Percentiles rank a stretch among this genome's conserved stretches.
Evolutionary conservation across 2,797 vertebrate species (phyloP).

Genomic region (Spinibarbus caldwelli): DNA sequence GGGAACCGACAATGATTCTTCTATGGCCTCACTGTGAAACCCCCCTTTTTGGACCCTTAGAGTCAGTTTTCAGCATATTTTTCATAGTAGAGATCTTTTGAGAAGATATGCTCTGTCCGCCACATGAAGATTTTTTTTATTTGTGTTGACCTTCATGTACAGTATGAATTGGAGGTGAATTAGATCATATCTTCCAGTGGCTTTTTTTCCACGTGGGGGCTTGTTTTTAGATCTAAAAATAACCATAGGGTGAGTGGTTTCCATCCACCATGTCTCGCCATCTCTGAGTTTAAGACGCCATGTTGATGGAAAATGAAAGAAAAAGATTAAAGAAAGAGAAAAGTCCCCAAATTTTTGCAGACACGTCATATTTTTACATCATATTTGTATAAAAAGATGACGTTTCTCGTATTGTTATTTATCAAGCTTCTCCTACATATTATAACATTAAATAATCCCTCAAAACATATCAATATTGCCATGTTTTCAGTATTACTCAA

Average conservation of each 20-base stretch:
- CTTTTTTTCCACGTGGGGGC: constrained; percentile 60
- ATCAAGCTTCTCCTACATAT: not conserved
- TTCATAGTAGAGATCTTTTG: not conserved
- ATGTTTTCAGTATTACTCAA: constrained; percentile 47
- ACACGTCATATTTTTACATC: not conserved
- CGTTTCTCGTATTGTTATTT: not conserved
- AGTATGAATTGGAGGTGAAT: constrained; percentile 43
- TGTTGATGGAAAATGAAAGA: constrained; percentile 42
- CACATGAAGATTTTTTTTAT: not conserved
- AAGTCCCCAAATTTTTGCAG: not conserved
- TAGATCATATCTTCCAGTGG: constrained; percentile 52
- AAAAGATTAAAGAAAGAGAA: not conserved
- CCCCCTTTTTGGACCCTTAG: not conserved
- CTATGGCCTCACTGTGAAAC: not conserved
- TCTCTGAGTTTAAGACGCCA: not conserved
- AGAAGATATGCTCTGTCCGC: not conserved
- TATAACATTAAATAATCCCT: constrained; percentile 17
- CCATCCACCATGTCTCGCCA: constrained; percentile 24
- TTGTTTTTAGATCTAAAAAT: constrained; percentile 58
- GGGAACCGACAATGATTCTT: not conserved
- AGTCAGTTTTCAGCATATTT: not conserved
- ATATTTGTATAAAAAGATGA: not conserved
- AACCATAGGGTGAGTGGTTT: constrained; percentile 43
- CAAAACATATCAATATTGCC: constrained; percentile 42
- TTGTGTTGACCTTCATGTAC: constrained; percentile 34